These are phyloP conservation scores for Drosophila kurseongensis DNA, from an alignment of 1,140 invertebrate genomes.

Conservation along the genomic window DNA sequence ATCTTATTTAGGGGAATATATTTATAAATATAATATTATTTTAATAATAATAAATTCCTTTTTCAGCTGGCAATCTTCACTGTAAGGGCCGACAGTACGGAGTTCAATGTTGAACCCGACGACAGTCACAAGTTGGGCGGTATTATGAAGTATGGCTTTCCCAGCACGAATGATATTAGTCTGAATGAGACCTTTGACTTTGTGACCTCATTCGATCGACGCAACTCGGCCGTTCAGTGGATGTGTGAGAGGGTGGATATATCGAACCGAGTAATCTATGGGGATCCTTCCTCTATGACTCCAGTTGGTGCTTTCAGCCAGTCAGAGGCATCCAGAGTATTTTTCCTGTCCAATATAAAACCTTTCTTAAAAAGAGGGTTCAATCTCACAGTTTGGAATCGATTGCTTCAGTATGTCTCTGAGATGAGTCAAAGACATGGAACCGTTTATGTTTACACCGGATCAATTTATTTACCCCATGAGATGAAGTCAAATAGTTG, in stretches of 20 bases:
- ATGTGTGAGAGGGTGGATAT: conserved; percentile 95
- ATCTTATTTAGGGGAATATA: too few relatives aligned
- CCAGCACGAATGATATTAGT: conserved; percentile 93
- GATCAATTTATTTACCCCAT: conserved; percentile 97
- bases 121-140: conserved; percentile 47
- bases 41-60: neutral
- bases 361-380: conserved; percentile 98
- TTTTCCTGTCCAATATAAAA: conserved; percentile 96
- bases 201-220: conserved; percentile 96
- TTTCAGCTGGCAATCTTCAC: conserved; percentile 54
- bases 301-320: conserved; percentile 27
- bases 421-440: conserved; percentile 90
- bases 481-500: conserved; percentile 90
- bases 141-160: conserved; percentile 97
- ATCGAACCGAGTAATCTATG: neutral
- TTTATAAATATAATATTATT: too few relatives aligned
- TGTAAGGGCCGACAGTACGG: neutral
- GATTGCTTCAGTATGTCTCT: conserved; percentile 94
- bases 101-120: neutral
- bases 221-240: conserved; percentile 96
- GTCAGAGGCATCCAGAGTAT: conserved; percentile 89
- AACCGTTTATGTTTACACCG: conserved; percentile 97
- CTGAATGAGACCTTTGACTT: conserved; percentile 91
- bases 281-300: conserved; percentile 68
- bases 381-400: conserved; percentile 96